Conservation (phyloP, 2,113 vertebrate genomes). For the Prunella himalayana region DNA sequence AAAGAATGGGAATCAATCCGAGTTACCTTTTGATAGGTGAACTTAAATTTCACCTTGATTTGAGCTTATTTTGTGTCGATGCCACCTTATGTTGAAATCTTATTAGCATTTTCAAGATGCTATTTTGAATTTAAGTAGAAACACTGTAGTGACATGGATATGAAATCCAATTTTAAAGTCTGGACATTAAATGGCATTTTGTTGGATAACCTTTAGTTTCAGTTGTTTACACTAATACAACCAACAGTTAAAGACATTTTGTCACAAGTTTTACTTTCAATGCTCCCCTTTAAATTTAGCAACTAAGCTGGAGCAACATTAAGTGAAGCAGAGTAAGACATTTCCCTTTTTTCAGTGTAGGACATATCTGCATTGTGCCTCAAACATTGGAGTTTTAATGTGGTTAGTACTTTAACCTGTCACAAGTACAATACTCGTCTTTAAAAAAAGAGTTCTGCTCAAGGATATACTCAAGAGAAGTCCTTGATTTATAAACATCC, state of each 20-base stretch:
- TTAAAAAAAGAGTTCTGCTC: conserved; percentile 40
- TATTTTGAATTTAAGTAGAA: neutral
- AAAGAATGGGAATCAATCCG: neutral
- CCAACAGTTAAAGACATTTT: neutral
- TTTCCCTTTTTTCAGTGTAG: neutral
- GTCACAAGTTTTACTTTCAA: neutral
- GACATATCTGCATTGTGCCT: conserved; percentile 73
- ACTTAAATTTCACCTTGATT: neutral
- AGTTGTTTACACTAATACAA: neutral
- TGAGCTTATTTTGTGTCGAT: neutral
- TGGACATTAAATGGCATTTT: neutral
- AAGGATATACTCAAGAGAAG: conserved; percentile 60
- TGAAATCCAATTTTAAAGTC: neutral
- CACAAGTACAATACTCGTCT: conserved; percentile 66
- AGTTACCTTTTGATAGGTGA: neutral
- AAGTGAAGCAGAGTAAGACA: conserved; percentile 14
- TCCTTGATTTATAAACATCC: conserved; percentile 38
- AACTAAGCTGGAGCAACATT: conserved; percentile 8
- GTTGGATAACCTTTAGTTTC: neutral
- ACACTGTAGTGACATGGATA: neutral
- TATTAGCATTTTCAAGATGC: neutral
- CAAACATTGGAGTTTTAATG: conserved; percentile 59
- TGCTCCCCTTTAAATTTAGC: conserved; percentile 15
- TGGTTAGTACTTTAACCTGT: conserved; percentile 68
- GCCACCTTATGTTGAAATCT: neutral